Base-by-base conservation (phyloP, 2,113 vertebrate species). In the Chionis minor region DNA sequence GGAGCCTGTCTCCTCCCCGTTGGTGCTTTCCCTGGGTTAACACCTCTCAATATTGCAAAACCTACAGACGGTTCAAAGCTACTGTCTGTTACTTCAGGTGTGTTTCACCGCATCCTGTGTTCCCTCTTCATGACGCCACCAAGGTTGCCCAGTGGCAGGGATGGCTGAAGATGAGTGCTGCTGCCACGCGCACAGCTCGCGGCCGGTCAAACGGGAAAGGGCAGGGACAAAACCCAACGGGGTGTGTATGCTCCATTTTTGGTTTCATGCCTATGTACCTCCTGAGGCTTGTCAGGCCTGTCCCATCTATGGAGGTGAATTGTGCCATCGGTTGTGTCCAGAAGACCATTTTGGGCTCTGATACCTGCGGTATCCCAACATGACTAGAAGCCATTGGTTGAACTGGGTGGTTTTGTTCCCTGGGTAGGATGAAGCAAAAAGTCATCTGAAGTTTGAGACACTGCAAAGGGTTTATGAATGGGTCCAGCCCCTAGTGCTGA, bases 41-140 rank as follows among this genome's bases (percentile, higher is more conserved):
- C 33, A 47, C n/a, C 47, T 69, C 23, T 52, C 35, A 3, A 5
- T 71, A 42, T 58, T 44, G 19, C 61, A 63, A 61, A 40, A 40
- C 8, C 33, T 32, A 14, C 44, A 69, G 51, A 20, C 11, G 21
- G 19, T 55, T 35, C 27, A 45, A n/a, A 66, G 35, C 47, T 42
- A 8, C 54, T 6, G 10, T 10, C 24, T 45, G n/a, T 65, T 69
- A 20, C 40, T 51, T 55, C 21, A 51, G 78, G 14, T 66, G 35
- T 7, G 5, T 35, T 32, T 74, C 21, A 20, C 67, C 0, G 0
- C 24, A 10, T 56, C 61, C 38, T 27, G 7, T 15, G 6, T 35
- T 73, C 32, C 23, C n/a, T 71, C n/a, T n/a, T 30, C n/a, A 7
- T 49, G 67, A 38, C 40, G 67, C 54, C 56, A 12, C 18, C 54